These are phyloP conservation scores for Scortum barcoo DNA, from an alignment of 2,113 vertebrate species.

Conservation along the genomic window DNA sequence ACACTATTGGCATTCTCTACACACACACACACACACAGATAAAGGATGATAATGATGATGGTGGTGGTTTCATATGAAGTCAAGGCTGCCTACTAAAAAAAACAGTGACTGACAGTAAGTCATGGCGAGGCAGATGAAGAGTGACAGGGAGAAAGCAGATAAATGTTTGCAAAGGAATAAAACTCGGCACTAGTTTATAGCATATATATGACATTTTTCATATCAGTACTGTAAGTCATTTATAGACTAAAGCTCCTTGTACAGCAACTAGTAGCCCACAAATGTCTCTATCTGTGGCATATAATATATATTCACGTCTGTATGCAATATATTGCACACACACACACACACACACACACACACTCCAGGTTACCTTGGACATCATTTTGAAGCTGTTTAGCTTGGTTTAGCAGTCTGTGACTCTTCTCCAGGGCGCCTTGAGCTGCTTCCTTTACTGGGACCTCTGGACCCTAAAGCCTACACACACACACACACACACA, in stretches of 20 bases:
- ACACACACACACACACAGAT: constrained; percentile 37
- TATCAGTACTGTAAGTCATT: not conserved
- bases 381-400: constrained; percentile 72
- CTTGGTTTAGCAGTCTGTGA: constrained; percentile 70
- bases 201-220: not conserved
- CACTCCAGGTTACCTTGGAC: constrained; percentile 70
- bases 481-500: constrained; percentile 19
- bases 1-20: constrained; percentile 87
- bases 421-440: constrained; percentile 72
- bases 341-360: not conserved
- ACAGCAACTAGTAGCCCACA: not conserved
- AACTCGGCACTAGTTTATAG: not conserved
- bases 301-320: not conserved
- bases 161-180: not conserved
- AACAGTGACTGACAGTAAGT: constrained; percentile 28
- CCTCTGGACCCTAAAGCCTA: constrained; percentile 75
- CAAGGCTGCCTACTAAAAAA: constrained; percentile 27
- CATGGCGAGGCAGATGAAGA: constrained; percentile 9
- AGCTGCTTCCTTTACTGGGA: constrained; percentile 75
- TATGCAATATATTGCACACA: not conserved
- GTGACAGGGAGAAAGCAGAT: not conserved
- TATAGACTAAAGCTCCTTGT: not conserved
- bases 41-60: constrained; percentile 16
- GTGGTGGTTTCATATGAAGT: constrained; percentile 28
- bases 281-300: not conserved